Evolutionary conservation across 1,140 invertebrate genomes (phyloP).

Genomic region (Temnothorax nylanderi): DNA sequence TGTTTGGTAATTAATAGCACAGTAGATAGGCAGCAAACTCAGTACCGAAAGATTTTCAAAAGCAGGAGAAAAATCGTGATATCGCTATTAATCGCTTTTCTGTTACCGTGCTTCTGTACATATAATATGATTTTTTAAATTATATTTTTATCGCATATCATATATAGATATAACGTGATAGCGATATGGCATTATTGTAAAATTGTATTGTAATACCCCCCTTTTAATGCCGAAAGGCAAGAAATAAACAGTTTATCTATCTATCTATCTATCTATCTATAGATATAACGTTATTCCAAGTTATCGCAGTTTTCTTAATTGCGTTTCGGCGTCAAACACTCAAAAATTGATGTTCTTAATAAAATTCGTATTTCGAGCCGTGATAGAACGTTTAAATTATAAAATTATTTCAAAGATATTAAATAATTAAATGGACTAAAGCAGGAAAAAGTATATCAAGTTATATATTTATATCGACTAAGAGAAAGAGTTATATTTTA

Average conservation of each 20-base stretch:
- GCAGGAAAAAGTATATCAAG: neutral
- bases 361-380: neutral
- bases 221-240: too few species aligned
- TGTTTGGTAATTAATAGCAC: slow-evolving; percentile 60
- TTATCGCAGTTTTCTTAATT: neutral
- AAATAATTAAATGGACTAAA: neutral
- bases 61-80: slow-evolving; percentile 6
- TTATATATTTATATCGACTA: neutral
- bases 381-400: neutral
- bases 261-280: too few species aligned
- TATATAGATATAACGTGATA: neutral
- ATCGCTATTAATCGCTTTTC: slow-evolving; percentile 47
- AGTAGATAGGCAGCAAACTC: neutral
- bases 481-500: neutral
- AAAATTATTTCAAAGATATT: neutral
- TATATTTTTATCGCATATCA: neutral
- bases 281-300: neutral
- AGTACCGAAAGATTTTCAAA: neutral
- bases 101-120: neutral
- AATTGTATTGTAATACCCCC: too few species aligned
- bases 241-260: too few species aligned
- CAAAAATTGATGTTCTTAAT: neutral
- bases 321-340: neutral
- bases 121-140: neutral
- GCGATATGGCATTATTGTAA: too few species aligned